A percentile compares a stretch with the other conserved stretches of the same genome.
phyloP scores from a whole-genome alignment of 2,797 vertebrate genomes.

The Molossus molossus region DNA sequence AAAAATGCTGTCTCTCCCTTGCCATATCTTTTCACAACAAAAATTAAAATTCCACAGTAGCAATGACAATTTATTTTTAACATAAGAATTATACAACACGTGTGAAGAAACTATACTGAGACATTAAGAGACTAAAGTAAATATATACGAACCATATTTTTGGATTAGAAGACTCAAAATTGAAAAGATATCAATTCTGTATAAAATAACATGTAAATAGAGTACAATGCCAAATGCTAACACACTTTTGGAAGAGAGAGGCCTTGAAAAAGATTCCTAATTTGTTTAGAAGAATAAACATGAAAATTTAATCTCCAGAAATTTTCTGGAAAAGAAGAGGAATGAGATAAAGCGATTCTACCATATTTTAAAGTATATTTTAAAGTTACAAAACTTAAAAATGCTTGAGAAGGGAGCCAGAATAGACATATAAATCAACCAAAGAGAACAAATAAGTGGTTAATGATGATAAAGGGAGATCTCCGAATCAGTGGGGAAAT shows the following conservation, averaged over 20 bases:
- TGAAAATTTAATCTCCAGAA: not conserved
- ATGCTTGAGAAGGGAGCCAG: not conserved
- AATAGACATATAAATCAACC: not conserved
- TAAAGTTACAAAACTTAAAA: constrained; percentile 32
- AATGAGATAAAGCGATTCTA: not conserved
- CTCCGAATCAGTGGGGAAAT: not conserved
- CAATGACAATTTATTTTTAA: constrained; percentile 45
- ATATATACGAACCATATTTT: not conserved
- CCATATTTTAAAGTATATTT: constrained; percentile 29
- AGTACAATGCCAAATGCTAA: not conserved
- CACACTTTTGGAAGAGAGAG: not conserved
- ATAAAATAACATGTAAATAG: not conserved
- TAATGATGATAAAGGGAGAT: not conserved
- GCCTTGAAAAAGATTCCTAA: not conserved
- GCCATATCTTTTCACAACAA: not conserved
- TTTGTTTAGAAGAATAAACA: constrained; percentile 54
- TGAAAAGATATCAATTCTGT: constrained; percentile 33
- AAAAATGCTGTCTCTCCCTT: constrained; percentile 4
- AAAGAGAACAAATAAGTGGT: constrained; percentile 12
- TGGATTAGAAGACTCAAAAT: not conserved
- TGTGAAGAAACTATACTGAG: constrained; percentile 21
- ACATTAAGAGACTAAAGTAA: constrained; percentile 23
- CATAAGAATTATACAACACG: not conserved
- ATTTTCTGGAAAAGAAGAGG: constrained; percentile 2
- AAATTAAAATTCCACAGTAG: not conserved